phyloP scores from a whole-genome alignment of 2,888 invertebrate genomes.

The Euproctis similis region DNA sequence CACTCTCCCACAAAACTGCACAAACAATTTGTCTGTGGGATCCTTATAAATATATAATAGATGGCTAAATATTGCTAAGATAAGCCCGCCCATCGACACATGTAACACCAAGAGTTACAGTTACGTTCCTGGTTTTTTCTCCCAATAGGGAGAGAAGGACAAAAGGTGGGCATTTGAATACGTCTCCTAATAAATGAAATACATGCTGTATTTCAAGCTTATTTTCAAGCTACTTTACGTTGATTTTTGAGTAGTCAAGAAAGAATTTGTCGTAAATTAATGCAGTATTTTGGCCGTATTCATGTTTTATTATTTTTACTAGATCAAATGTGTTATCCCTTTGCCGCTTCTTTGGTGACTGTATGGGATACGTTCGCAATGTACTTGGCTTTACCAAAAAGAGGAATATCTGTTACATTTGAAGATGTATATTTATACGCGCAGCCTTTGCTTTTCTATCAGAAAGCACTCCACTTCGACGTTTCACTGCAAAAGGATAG shows the following conservation, averaged over 20 bases:
- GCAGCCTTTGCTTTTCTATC: conserved; percentile 72
- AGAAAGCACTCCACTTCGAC: conserved; percentile 64
- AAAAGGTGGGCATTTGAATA: not conserved
- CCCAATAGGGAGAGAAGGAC: not conserved
- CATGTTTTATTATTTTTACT: conserved; percentile 2
- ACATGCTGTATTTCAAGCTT: not conserved
- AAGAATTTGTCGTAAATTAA: too few species aligned
- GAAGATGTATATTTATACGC: conserved; percentile 76
- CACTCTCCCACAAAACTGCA: too few species aligned
- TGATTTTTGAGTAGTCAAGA: too few species aligned
- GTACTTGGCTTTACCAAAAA: conserved; percentile 65
- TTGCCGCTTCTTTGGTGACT: conserved; percentile 81
- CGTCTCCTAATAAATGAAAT: not conserved
- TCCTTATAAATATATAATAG: too few species aligned
- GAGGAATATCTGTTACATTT: conserved; percentile 79
- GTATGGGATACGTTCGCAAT: conserved; percentile 82
- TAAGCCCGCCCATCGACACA: too few species aligned
- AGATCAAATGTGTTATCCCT: conserved; percentile 82
- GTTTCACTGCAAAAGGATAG: conserved; percentile 76
- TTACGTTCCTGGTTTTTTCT: too few species aligned
- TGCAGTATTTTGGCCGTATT: too few species aligned
- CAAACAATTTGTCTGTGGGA: too few species aligned
- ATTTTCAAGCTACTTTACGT: too few species aligned
- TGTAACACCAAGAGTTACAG: too few species aligned
- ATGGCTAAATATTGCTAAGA: too few species aligned